Evolutionary conservation across 2,888 invertebrate genomes (phyloP).

Genomic region (Mayetiola destructor): DNA sequence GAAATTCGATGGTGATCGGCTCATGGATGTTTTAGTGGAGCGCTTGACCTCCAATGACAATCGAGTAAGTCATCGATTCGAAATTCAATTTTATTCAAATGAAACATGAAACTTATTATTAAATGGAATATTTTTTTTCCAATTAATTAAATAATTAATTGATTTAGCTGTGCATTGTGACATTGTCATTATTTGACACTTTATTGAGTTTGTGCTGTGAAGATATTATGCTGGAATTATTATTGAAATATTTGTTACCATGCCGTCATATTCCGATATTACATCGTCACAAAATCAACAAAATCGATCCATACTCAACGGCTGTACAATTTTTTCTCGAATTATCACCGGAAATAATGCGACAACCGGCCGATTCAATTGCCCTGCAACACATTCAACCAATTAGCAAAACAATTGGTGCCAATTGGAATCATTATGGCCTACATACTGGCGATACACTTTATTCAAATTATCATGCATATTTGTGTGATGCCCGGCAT

Average conservation of each 20-base stretch:
- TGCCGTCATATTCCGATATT: constrained; percentile 61
- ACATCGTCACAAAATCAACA: constrained; percentile 54
- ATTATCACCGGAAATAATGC: constrained; percentile 46
- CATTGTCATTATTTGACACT: constrained; percentile 79
- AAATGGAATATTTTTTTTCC: constrained; percentile 5
- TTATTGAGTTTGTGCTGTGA: constrained; percentile 86
- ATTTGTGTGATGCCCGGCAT: constrained; percentile 69
- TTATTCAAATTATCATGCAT: constrained; percentile 70
- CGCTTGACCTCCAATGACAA: constrained; percentile 58
- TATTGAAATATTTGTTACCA: constrained; percentile 70
- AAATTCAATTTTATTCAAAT: not conserved
- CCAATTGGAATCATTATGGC: constrained; percentile 42
- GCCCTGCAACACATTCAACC: constrained; percentile 15
- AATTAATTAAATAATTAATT: constrained; percentile 21
- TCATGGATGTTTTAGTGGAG: constrained; percentile 68
- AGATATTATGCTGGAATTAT: constrained; percentile 85
- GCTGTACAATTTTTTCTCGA: constrained; percentile 62
- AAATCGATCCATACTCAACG: constrained; percentile 49
- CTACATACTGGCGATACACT: constrained; percentile 46
- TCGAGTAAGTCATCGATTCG: constrained; percentile 43
- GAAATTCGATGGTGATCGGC: constrained; percentile 69
- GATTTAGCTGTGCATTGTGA: constrained; percentile 68
- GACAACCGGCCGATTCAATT: constrained; percentile 22
- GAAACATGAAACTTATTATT: constrained; percentile 14
- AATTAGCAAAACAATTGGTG: constrained; percentile 35